phyloP scores from a whole-genome alignment of 2,888 invertebrate genomes.

The Drosophila differens region DNA sequence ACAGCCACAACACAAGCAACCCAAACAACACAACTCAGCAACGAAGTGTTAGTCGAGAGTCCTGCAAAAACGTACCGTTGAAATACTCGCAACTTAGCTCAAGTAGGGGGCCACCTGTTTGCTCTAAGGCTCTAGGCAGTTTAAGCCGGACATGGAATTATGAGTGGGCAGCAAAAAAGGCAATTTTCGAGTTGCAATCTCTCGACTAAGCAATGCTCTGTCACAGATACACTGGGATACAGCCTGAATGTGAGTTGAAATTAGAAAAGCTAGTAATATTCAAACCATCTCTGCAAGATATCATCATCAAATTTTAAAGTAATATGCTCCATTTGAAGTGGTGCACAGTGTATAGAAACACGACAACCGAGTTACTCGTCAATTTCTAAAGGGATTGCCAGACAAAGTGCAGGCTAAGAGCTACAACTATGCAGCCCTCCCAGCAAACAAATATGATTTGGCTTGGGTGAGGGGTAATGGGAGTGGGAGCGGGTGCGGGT shows the following conservation, averaged over 20 bases:
- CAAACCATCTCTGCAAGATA: neutral
- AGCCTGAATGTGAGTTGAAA: neutral
- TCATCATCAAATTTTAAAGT: too few species aligned
- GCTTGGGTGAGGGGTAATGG: neutral
- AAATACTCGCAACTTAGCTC: slow-evolving; percentile 9
- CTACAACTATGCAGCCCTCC: slow-evolving; percentile 20
- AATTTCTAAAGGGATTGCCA: slow-evolving; percentile 21
- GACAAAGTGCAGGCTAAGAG: neutral
- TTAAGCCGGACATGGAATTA: slow-evolving; percentile 63
- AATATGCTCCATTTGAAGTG: neutral
- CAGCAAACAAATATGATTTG: neutral
- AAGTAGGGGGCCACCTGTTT: slow-evolving; percentile 50
- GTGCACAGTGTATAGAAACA: neutral
- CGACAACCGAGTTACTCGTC: slow-evolving; percentile 19
- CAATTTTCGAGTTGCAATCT: neutral
- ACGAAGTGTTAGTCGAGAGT: slow-evolving; percentile 39
- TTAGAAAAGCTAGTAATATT: neutral
- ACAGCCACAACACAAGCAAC: slow-evolving; percentile 31
- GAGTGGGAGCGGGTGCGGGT: too few species aligned
- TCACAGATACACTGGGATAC: neutral
- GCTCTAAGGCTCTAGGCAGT: slow-evolving; percentile 35
- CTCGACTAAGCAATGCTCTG: neutral
- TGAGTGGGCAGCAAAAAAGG: slow-evolving; percentile 48
- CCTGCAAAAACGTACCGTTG: slow-evolving; percentile 12
- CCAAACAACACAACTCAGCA: slow-evolving; percentile 1